phyloP scores from a whole-genome alignment of 2,113 vertebrate species.

The Tringa solitaria region DNA sequence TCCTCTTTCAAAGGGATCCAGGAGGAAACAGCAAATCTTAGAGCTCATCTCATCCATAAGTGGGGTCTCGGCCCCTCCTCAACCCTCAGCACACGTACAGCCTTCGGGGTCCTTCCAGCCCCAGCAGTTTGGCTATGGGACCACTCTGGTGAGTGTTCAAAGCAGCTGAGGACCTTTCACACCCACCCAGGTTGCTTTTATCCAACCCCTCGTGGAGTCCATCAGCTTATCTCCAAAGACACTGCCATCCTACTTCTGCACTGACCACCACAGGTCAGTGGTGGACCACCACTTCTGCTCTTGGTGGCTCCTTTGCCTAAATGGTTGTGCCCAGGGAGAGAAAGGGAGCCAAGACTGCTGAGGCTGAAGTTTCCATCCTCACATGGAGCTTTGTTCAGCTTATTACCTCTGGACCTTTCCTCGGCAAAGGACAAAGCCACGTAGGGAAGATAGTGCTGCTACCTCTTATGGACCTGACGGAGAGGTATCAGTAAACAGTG shows the following conservation, averaged over 20 bases:
- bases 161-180: neutral
- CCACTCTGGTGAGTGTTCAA: rapidly evolving
- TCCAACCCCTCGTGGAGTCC: rapidly evolving
- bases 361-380: neutral
- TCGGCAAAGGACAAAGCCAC: neutral
- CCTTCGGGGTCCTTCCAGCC: neutral
- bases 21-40: neutral
- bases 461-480: neutral
- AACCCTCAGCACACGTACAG: neutral
- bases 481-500: neutral
- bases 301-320: neutral
- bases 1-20: neutral
- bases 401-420: neutral
- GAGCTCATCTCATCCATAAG: neutral
- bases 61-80: neutral
- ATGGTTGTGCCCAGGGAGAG: neutral
- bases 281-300: neutral
- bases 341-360: neutral
- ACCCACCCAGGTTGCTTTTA: neutral
- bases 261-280: neutral
- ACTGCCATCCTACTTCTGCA: rapidly evolving
- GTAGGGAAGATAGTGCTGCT: neutral
- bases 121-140: rapidly evolving
- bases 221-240: neutral
- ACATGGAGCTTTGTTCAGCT: neutral